phyloP scores from a whole-genome alignment of 2,113 vertebrate species.

The Dicentrarchus labrax region DNA sequence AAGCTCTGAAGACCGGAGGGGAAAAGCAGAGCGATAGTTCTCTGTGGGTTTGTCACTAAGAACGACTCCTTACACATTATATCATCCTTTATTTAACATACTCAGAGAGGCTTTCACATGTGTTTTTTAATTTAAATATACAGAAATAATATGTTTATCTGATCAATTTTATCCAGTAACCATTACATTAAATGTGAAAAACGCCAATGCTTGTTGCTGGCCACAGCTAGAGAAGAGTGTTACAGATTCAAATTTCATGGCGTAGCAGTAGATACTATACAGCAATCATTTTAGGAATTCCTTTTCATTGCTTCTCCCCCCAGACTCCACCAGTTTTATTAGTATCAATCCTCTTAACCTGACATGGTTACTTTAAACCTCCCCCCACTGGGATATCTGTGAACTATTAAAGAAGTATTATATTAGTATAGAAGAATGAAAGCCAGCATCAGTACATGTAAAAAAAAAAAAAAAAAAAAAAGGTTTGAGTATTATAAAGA shows the following conservation, averaged over 20 bases:
- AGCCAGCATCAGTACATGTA: not conserved
- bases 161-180: not conserved
- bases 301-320: not conserved
- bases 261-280: not conserved
- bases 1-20: not conserved
- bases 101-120: not conserved
- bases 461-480: not conserved
- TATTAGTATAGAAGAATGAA: not conserved
- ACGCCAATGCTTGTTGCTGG: not conserved
- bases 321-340: slow-evolving; percentile 26
- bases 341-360: slow-evolving; percentile 11
- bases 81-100: not conserved
- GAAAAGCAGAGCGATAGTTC: not conserved
- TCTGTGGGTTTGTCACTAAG: not conserved
- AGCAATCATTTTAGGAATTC: not conserved
- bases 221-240: not conserved
- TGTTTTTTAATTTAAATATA: not conserved
- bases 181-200: not conserved
- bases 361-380: slow-evolving; percentile 1
- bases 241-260: not conserved
- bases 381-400: not conserved
- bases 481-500: not conserved
- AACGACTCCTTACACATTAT: not conserved
- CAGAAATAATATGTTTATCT: not conserved
- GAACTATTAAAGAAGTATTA: not conserved